These are phyloP conservation scores for Pseudanteris insignis DNA, from an alignment of 2,888 invertebrate species.

Conservation along the genomic window DNA sequence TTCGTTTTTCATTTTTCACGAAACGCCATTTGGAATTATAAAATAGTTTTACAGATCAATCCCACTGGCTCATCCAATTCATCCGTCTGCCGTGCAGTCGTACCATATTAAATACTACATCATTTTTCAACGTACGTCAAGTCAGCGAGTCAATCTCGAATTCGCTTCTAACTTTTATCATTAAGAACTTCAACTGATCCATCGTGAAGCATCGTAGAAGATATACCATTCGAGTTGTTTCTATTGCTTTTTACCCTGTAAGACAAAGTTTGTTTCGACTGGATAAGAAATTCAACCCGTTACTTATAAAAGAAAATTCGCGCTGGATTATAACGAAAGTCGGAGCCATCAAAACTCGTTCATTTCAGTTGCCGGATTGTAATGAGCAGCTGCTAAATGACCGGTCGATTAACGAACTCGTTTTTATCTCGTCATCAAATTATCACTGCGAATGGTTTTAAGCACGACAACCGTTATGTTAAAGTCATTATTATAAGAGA, in stretches of 20 bases:
- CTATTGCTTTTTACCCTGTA: background rate
- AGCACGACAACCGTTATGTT: constrained; percentile 21
- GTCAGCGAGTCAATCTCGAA: constrained; percentile 12
- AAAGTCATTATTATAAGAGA: constrained; percentile 22
- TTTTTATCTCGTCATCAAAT: constrained; percentile 33
- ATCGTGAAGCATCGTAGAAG: constrained; percentile 2
- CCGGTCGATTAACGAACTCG: constrained; percentile 21
- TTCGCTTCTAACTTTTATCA: constrained; percentile 18
- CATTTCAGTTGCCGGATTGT: too few species aligned
- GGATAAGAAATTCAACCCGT: too few species aligned
- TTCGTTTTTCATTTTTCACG: too few species aligned
- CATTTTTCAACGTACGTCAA: constrained; percentile 15
- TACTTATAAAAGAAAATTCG: too few species aligned
- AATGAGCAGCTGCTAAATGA: constrained; percentile 8
- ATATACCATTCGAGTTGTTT: background rate
- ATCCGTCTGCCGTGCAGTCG: background rate
- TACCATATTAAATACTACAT: constrained; percentile 2
- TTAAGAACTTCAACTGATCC: constrained; percentile 16
- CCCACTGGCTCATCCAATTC: background rate
- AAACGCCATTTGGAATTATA: too few species aligned
- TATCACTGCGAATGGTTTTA: constrained; percentile 23
- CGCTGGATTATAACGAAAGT: too few species aligned
- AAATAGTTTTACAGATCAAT: too few species aligned
- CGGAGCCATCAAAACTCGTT: too few species aligned
- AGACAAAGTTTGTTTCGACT: constrained; percentile 1